Conservation (phyloP, 2,888 invertebrate species). For the Netelia fuscicornis region DNA sequence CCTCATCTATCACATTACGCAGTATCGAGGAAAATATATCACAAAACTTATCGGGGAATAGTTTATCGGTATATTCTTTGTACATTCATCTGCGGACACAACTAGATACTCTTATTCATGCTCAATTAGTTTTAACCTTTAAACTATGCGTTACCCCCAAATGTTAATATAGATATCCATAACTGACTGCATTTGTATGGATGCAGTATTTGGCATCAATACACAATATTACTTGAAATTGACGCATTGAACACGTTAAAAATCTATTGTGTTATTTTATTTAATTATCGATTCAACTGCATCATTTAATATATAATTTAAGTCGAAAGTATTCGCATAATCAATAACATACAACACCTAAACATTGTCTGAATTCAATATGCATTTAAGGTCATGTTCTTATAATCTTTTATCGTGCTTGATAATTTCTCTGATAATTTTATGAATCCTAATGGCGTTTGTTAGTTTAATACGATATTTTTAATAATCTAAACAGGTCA, state of each 20-base stretch:
- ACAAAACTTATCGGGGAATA: neutral
- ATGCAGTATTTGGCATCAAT: neutral
- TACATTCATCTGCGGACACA: neutral
- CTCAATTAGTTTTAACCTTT: neutral
- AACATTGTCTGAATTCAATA: too few species aligned
- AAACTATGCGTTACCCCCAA: neutral
- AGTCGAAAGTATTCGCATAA: too few species aligned
- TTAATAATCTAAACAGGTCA: constrained; percentile 57
- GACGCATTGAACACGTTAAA: too few species aligned
- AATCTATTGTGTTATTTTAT: too few species aligned
- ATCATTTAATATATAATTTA: too few species aligned
- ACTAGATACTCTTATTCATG: neutral
- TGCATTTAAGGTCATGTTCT: too few species aligned
- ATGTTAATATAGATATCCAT: neutral
- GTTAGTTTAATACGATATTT: neutral
- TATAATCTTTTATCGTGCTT: too few species aligned
- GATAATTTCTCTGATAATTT: neutral
- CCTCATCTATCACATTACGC: neutral
- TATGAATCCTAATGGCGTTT: neutral
- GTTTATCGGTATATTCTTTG: neutral
- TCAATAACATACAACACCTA: too few species aligned
- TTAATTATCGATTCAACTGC: too few species aligned
- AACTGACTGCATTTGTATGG: neutral
- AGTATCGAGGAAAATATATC: neutral
- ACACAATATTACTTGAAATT: neutral